Evolutionary conservation across 2,888 invertebrate species (phyloP).

Genomic region (Gandaritis pyraliata): DNA sequence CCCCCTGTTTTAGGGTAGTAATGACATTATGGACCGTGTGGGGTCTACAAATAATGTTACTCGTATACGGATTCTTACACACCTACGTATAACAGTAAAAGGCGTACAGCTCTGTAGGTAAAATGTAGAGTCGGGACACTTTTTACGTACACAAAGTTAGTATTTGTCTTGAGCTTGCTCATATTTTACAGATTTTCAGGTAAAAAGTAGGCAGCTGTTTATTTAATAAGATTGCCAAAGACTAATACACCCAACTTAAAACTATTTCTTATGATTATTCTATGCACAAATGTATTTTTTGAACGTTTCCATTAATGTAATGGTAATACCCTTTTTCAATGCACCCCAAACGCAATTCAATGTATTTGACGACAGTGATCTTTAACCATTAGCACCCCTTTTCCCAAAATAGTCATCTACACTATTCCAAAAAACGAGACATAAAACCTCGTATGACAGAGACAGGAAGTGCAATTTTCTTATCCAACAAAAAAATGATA

Average conservation of each 20-base stretch:
- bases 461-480: slow-evolving; percentile 33
- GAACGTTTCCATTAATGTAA: too few species aligned
- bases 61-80: slow-evolving; percentile 19
- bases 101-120: too few species aligned
- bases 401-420: slow-evolving; percentile 20
- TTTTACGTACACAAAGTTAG: too few species aligned
- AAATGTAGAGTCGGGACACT: too few species aligned
- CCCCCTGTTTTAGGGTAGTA: slow-evolving; percentile 44
- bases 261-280: too few species aligned
- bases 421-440: slow-evolving; percentile 25
- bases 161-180: too few species aligned
- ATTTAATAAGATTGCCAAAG: too few species aligned
- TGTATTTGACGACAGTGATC: slow-evolving; percentile 3
- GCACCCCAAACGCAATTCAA: slow-evolving; percentile 12
- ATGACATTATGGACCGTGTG: slow-evolving; percentile 44
- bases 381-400: slow-evolving; percentile 27
- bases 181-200: too few species aligned
- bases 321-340: slow-evolving; percentile 3
- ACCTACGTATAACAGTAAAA: neutral
- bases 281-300: neutral
- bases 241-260: too few species aligned
- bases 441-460: slow-evolving; percentile 18
- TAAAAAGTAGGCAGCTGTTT: too few species aligned
- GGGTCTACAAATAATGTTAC: slow-evolving; percentile 38
- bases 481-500: slow-evolving; percentile 38